Evolutionary conservation across 2,113 vertebrate genomes (phyloP).

Genomic region (Casuarius casuarius): DNA sequence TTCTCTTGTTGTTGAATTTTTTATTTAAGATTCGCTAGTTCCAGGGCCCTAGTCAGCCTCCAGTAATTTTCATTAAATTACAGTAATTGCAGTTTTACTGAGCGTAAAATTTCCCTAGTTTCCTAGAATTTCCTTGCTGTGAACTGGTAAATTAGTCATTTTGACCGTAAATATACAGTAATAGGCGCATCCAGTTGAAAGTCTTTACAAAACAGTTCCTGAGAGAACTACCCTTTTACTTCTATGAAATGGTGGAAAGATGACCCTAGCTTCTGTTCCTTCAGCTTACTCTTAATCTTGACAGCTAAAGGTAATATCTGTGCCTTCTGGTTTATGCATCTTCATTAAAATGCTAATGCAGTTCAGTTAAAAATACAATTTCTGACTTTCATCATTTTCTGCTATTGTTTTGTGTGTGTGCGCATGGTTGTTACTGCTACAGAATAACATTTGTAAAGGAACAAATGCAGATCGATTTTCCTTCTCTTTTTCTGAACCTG

Average conservation of each 20-base stretch:
- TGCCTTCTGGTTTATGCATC: conserved; percentile 47
- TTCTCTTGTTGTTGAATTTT: conserved; percentile 58
- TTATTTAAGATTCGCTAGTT: conserved; percentile 34
- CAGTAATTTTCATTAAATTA: conserved; percentile 50
- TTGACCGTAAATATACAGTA: conserved; percentile 6
- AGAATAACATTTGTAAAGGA: conserved; percentile 24
- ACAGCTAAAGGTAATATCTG: conserved; percentile 50
- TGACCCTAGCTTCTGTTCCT: conserved; percentile 49
- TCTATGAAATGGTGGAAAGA: background rate
- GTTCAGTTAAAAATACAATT: conserved; percentile 35
- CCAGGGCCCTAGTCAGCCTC: background rate
- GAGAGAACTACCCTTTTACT: conserved; percentile 34
- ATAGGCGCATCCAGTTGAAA: conserved; percentile 25
- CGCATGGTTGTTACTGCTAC: background rate
- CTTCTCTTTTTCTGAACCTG: background rate
- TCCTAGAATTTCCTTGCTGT: conserved; percentile 34
- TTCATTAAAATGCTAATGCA: conserved; percentile 58
- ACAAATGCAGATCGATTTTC: conserved; percentile 24
- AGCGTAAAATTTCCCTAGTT: conserved; percentile 53
- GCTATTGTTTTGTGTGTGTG: background rate
- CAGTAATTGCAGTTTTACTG: conserved; percentile 33
- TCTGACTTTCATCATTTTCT: conserved; percentile 37
- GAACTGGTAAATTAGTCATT: conserved; percentile 55
- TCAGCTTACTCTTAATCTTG: background rate
- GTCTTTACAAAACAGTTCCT: conserved; percentile 36